Percentiles rank a stretch among this genome's conserved stretches.
phyloP scores from a whole-genome alignment of 2,888 invertebrate species.

The Diaphora mendica region DNA sequence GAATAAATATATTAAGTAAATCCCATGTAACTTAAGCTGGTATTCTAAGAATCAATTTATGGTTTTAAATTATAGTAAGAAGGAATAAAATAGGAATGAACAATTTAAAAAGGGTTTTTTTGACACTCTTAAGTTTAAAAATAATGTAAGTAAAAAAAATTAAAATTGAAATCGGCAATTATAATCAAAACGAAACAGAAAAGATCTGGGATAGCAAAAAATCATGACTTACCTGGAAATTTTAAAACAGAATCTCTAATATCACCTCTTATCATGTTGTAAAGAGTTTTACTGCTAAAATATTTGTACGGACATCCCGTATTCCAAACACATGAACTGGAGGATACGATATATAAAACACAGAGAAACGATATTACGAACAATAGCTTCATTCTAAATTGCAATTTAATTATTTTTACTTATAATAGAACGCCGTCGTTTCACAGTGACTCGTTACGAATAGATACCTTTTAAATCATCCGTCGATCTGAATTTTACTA shows the following conservation, averaged over 20 bases:
- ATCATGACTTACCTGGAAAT: constrained; percentile 63
- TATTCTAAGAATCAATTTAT: not conserved
- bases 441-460: constrained; percentile 33
- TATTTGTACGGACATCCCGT: constrained; percentile 77
- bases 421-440: constrained; percentile 32
- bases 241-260: constrained; percentile 72
- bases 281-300: constrained; percentile 72
- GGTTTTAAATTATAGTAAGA: not conserved
- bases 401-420: constrained; percentile 47
- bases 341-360: constrained; percentile 48
- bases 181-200: not conserved
- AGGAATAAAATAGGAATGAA: too few species aligned
- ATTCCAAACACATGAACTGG: constrained; percentile 75
- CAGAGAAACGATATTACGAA: constrained; percentile 44
- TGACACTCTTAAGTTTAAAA: too few species aligned
- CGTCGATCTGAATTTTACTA: not conserved
- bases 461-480: constrained; percentile 21
- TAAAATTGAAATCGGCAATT: not conserved
- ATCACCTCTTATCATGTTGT: constrained; percentile 71
- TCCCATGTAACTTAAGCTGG: too few species aligned
- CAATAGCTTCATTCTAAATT: constrained; percentile 54
- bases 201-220: not conserved
- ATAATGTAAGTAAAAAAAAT: too few species aligned
- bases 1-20: too few species aligned
- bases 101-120: too few species aligned